Evolutionary conservation across 2,797 vertebrate species (phyloP).

Genomic region (Neosalanx taihuensis): DNA sequence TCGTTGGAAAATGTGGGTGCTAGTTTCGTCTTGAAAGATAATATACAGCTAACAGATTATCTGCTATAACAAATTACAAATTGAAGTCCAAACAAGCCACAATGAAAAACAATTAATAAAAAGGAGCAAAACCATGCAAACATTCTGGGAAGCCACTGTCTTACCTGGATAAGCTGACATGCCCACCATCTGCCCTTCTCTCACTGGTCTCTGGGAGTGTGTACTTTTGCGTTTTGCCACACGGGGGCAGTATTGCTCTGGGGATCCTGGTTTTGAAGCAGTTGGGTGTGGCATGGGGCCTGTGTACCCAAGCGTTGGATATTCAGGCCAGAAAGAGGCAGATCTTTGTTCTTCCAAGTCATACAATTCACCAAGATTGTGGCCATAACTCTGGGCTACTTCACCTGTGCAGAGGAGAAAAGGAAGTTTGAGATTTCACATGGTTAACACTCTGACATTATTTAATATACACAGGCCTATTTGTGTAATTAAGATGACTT

Average conservation of each 20-base stretch:
- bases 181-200: conserved; percentile 61
- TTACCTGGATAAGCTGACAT: conserved; percentile 78
- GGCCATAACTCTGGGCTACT: conserved; percentile 57
- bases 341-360: conserved; percentile 62
- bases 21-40: no score
- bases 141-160: conserved; percentile 8
- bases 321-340: conserved; percentile 68
- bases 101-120: background rate
- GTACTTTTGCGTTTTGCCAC: conserved; percentile 70
- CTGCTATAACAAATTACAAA: no score
- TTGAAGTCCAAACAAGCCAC: background rate
- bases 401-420: conserved; percentile 54
- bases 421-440: background rate
- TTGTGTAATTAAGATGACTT: background rate
- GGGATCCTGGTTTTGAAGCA: conserved; percentile 34
- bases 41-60: no score
- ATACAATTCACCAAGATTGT: conserved; percentile 50
- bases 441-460: background rate
- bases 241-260: conserved; percentile 73
- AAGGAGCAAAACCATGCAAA: background rate
- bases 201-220: conserved; percentile 58
- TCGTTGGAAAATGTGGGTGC: no score
- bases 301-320: conserved; percentile 58
- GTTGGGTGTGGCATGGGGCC: conserved; percentile 44
- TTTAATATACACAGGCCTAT: background rate